Conservation (phyloP, 2,113 vertebrate species). For the Ginglymostoma cirratum region DNA sequence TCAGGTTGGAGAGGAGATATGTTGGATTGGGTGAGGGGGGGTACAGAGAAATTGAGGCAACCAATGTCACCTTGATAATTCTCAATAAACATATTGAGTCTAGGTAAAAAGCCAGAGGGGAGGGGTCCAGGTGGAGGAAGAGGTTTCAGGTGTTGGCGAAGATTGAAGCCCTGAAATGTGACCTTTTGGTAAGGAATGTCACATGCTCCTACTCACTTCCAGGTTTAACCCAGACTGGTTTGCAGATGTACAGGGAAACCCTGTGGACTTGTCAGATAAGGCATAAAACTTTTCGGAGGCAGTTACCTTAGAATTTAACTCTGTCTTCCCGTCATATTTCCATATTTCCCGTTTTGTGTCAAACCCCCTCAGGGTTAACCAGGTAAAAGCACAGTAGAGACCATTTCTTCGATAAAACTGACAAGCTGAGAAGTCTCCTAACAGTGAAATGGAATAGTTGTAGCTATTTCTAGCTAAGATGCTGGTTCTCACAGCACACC, state of each 20-base stretch:
- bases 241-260: background rate
- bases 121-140: too few species aligned
- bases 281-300: background rate
- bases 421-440: background rate
- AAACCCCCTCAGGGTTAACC: too few species aligned
- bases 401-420: background rate
- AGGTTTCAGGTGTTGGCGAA: background rate
- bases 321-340: background rate
- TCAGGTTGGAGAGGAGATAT: too few species aligned
- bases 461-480: background rate
- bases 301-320: background rate
- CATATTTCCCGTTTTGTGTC: too few species aligned
- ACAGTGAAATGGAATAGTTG: background rate
- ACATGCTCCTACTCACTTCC: background rate
- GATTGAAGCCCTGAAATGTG: background rate
- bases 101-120: too few species aligned
- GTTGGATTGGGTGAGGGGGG: too few species aligned
- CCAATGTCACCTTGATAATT: too few species aligned
- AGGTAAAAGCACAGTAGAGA: background rate
- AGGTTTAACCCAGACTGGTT: background rate
- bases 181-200: background rate
- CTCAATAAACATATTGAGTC: too few species aligned
- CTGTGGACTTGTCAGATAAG: background rate
- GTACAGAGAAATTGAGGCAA: too few species aligned
- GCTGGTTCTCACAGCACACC: background rate